These are phyloP conservation scores for Pitangus sulphuratus DNA, from an alignment of 2,797 vertebrate species.

Conservation along the genomic window DNA sequence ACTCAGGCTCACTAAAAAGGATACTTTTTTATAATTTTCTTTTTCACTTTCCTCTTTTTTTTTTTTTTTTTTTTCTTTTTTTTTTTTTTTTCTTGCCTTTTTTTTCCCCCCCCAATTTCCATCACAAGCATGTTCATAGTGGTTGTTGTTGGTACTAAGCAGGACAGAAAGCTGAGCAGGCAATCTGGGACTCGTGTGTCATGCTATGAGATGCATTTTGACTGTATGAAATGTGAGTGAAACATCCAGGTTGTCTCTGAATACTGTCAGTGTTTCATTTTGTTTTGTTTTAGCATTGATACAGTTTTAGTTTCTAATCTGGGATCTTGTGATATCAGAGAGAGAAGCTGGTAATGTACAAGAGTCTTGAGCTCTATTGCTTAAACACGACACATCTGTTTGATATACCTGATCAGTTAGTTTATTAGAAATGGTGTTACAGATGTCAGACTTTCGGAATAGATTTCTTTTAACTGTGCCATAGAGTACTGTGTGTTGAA, in stretches of 20 bases:
- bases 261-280: background rate
- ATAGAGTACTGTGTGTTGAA: background rate
- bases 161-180: background rate
- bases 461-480: background rate
- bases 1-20: background rate
- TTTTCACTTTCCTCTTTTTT: background rate
- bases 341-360: background rate
- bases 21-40: background rate
- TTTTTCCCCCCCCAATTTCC: background rate
- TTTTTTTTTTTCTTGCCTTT: too few relatives aligned
- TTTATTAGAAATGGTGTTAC: background rate
- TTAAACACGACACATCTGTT: background rate
- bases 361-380: background rate
- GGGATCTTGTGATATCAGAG: background rate
- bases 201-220: background rate
- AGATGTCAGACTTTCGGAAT: background rate
- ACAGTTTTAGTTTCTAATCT: background rate
- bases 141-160: background rate
- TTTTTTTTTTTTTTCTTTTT: too few relatives aligned
- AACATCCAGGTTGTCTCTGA: background rate
- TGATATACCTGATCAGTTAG: background rate
- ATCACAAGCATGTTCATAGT: background rate
- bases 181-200: background rate
- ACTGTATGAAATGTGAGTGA: background rate
- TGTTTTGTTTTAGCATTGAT: fast-evolving